Evolutionary conservation across 2,797 vertebrate genomes (phyloP).

Genomic region (Streptopelia turtur): DNA sequence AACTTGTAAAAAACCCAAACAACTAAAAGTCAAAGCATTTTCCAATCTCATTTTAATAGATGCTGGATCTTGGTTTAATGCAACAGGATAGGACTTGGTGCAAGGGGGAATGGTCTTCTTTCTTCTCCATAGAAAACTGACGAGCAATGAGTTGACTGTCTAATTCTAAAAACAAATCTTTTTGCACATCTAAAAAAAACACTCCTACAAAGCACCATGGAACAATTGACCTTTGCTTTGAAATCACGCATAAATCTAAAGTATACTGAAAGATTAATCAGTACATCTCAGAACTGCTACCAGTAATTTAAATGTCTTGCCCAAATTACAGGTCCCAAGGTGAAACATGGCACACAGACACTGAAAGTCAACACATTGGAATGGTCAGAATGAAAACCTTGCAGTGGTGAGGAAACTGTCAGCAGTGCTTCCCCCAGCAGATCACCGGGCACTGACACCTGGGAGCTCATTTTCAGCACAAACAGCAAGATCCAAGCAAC

Average conservation of each 20-base stretch:
- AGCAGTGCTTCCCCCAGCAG: not conserved
- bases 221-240: slow-evolving; percentile 13
- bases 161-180: not conserved
- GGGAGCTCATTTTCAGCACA: not conserved
- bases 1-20: not conserved
- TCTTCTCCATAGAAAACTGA: not conserved
- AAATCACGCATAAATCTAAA: not conserved
- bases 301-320: not conserved
- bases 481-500: not conserved
- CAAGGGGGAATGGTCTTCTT: not conserved
- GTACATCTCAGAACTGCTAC: not conserved
- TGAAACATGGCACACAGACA: not conserved
- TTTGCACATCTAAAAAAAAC: not conserved
- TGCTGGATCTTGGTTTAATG: not conserved
- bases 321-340: not conserved
- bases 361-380: not conserved
- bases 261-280: not conserved
- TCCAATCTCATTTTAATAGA: not conserved
- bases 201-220: not conserved
- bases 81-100: not conserved
- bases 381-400: not conserved
- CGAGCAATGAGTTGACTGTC: not conserved
- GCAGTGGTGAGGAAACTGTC: not conserved
- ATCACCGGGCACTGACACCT: not conserved
- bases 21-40: not conserved